Conservation (phyloP, 53 echinoderm and acorn worm genomes). For the Stichopus horrens region DNA sequence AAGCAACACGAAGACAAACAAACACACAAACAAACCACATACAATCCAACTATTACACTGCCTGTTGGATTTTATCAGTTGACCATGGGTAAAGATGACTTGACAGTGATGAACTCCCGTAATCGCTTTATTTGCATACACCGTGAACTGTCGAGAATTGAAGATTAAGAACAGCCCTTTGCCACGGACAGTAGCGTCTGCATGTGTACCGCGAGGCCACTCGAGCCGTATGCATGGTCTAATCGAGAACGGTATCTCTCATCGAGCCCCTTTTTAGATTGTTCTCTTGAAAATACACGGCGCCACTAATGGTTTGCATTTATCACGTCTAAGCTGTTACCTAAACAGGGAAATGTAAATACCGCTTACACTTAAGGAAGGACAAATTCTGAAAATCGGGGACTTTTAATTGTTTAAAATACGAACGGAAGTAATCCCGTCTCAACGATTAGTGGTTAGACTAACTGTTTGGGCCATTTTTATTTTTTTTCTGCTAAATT, state of each 20-base stretch:
- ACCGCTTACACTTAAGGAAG: slow-evolving; percentile 11
- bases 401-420: slow-evolving; percentile 28
- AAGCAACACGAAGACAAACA: background rate
- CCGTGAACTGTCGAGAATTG: background rate
- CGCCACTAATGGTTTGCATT: slow-evolving; percentile 31
- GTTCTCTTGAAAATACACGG: slow-evolving; percentile 24
- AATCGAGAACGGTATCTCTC: slow-evolving; percentile 28
- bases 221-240: background rate
- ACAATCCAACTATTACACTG: background rate
- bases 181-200: background rate
- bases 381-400: slow-evolving; percentile 1
- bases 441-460: background rate
- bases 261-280: slow-evolving; percentile 11
- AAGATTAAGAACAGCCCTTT: background rate
- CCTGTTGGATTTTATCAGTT: background rate
- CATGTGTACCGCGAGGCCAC: background rate
- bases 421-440: slow-evolving; percentile 39
- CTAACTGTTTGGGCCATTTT: background rate
- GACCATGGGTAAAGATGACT: too few species aligned
- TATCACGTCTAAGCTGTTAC: slow-evolving; percentile 19
- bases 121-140: background rate
- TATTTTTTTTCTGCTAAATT: too few species aligned
- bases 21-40: background rate
- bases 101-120: background rate
- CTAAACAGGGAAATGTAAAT: slow-evolving; percentile 26